Evolutionary conservation across 2,113 vertebrate species (phyloP).

Genomic region (Genyomyrus donnyi): DNA sequence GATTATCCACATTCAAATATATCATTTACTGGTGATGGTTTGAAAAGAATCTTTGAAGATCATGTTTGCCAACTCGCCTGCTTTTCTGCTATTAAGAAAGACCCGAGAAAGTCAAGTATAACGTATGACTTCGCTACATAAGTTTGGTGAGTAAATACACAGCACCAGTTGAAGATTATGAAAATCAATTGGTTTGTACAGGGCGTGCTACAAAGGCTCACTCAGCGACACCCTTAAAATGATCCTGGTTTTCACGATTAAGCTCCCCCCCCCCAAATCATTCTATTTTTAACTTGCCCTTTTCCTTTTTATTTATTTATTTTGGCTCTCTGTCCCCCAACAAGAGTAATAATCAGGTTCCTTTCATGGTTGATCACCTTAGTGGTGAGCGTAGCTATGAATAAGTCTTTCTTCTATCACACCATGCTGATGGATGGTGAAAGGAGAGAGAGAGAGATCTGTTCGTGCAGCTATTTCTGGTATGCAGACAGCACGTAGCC

Average conservation of each 20-base stretch:
- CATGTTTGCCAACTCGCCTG: not conserved
- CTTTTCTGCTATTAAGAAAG: not conserved
- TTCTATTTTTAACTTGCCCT: conserved; percentile 23
- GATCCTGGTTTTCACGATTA: conserved; percentile 36
- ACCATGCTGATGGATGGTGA: conserved; percentile 2
- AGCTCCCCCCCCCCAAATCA: conserved; percentile 31
- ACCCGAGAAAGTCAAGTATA: not conserved
- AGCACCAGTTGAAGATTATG: not conserved
- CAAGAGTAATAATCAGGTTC: conserved; percentile 50
- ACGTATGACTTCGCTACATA: not conserved
- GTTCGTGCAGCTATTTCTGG: conserved; percentile 16
- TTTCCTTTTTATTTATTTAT: conserved; percentile 43
- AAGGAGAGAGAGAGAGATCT: conserved; percentile 13
- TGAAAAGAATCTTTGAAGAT: not conserved
- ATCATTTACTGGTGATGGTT: not conserved
- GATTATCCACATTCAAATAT: not conserved
- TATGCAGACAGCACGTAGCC: conserved; percentile 14
- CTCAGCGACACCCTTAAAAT: conserved; percentile 45
- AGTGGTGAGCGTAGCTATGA: conserved; percentile 33
- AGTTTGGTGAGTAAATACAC: not conserved
- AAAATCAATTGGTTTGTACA: not conserved
- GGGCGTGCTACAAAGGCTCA: conserved; percentile 38
- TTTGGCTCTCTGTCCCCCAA: conserved; percentile 30
- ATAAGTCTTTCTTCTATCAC: conserved; percentile 2
- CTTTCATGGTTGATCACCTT: conserved; percentile 34